Base-by-base conservation (phyloP, 2,888 invertebrate species). In the Silvanus unidentatus region DNA sequence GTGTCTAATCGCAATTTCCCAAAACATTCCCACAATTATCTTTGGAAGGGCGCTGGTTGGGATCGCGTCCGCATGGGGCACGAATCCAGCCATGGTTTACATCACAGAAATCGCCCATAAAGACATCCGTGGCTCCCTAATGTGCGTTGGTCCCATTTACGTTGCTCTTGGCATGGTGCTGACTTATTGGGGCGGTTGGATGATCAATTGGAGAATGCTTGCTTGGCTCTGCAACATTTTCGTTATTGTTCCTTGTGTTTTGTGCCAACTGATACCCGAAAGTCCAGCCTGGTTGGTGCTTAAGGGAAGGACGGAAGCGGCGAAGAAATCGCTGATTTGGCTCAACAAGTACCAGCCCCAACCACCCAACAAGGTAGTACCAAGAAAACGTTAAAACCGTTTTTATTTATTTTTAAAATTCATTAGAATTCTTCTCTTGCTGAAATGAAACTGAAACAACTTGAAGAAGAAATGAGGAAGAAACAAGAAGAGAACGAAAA, bases 1-100 rank as follows among this genome's bases (percentile, higher is more conserved):
- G 77, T 65, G 75, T 6, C 47, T 77, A 14, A 78, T 79, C 32
- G 79, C 79, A 0, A 57, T 70, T 1, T 74, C 78, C 1, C 60
- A 63, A 1, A 73, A 73, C 49, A 69, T 79, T 30, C 65, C 73
- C 1, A 72, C 72, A 65, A 65, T 80, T 15, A 64, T 78, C 16
- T 52, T 70, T 1, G 79, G 79, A 1, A 62, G 80, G 47, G 63
- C 78, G 32, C 60, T 80, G 29, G 73, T 77, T 1, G 80, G 80
- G 8, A 53, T 79, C 32, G 75, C 77, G 1, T 74, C 52, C 66
- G 79, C 78, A 1, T 68, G 78, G 63, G 77, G 77, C 10, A 76
- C 78, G 1, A 78, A 77, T 54, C 79, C 80, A 3, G 79, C 77
- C 1, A 76, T 79, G 43, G 79, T 79, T 11, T 80, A 80, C 61